Base-by-base conservation (phyloP, 2,888 invertebrate genomes). In the Hydrotaea cyrtoneurina region DNA sequence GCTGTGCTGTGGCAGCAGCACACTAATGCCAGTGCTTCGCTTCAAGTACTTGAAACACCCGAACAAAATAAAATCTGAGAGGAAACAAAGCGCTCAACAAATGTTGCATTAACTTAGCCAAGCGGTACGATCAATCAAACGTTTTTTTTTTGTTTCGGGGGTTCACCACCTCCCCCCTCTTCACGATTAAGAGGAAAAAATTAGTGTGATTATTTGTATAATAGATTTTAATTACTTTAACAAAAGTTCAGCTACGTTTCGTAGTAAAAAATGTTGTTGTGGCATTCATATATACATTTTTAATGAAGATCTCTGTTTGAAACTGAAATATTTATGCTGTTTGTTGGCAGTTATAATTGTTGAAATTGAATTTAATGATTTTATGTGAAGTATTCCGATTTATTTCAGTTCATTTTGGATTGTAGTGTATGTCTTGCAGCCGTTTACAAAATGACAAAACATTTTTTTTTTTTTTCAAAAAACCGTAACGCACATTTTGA, bases 61-160 rank as follows among this genome's bases (percentile, higher is more conserved):
- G 17, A 36, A 43, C 66, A 66, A 66, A 43, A 31, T 31, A 31
- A n/a, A 15, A 50, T n/a, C 69, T 62, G 55, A 66, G 64, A 62
- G n/a, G 19, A 53, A 76, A 64, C 75, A 73, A 55, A 73, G 72
- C 46, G 53, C 55, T n/a, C 71, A 78, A 75, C 82, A 82, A 83
- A 80, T 83, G 85, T 80, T 72, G 75, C 64, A 73, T 77, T 82
- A 82, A 72, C 80, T 78, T 71, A 73, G 75, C 59, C 64, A 55
- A 80, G 82, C 83, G 82, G 83, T 76, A 75, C 62, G 82, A 85
- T 82, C 85, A 85, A 85, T 85, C 85, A 85, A 82, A 77, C 64
- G 26, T 53, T 36, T 64, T 31, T 75, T 74, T 19, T 62, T 72
- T n/a, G n/a, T n/a, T 69, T 46, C 55, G 31, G 39, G 50, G 57